Conservation (phyloP, 2,888 invertebrate genomes). For the Noctua janthe region DNA sequence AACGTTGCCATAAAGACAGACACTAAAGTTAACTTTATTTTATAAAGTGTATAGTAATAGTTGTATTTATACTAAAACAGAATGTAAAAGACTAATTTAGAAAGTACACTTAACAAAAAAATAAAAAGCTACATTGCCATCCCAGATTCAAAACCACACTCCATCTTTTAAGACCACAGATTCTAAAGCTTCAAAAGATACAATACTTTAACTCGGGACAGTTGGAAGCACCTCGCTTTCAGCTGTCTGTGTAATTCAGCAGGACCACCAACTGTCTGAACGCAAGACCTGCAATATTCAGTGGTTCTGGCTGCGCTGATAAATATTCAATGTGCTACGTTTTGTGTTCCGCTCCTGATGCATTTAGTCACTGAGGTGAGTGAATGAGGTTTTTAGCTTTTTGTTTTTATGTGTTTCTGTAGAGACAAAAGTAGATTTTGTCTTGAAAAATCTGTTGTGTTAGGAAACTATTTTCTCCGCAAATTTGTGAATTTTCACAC, state of each 20-base stretch:
- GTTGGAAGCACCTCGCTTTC: slow-evolving; percentile 34
- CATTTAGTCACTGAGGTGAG: slow-evolving; percentile 45
- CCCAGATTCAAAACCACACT: background rate
- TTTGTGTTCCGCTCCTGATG: slow-evolving; percentile 45
- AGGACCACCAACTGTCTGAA: slow-evolving; percentile 14
- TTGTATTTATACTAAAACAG: background rate
- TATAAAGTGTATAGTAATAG: background rate
- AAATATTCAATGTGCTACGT: slow-evolving; percentile 59
- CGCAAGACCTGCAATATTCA: slow-evolving; percentile 59
- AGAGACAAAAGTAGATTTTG: background rate
- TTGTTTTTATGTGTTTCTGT: background rate
- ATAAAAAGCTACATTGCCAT: background rate
- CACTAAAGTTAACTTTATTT: background rate
- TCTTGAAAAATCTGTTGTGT: background rate
- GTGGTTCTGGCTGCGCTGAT: slow-evolving; percentile 33
- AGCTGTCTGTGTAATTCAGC: slow-evolving; percentile 49
- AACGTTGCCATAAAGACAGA: background rate
- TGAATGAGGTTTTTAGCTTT: slow-evolving; percentile 5
- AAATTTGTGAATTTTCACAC: too few species aligned
- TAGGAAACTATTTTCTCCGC: background rate
- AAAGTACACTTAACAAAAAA: background rate
- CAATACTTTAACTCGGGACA: slow-evolving; percentile 26
- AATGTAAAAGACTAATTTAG: background rate
- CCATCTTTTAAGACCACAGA: background rate
- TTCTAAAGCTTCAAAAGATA: slow-evolving; percentile 30